Percentiles rank a stretch among this genome's conserved stretches.
Conservation (phyloP, 2,888 invertebrate species). For the Onthophagus sagittarius region DNA sequence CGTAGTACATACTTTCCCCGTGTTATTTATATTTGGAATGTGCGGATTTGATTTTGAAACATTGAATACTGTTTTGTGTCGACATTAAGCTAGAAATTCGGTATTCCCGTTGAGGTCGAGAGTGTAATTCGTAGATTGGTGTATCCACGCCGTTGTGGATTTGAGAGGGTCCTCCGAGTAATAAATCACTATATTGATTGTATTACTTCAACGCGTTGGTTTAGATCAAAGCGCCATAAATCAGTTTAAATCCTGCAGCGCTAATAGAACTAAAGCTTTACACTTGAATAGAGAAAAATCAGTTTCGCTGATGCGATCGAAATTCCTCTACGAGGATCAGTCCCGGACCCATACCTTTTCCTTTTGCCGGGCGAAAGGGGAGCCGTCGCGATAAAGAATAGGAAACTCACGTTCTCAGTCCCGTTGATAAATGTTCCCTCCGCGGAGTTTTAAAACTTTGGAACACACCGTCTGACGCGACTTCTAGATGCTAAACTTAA, state of each 20-base stretch:
- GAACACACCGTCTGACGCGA: slow-evolving; percentile 4
- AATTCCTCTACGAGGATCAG: slow-evolving; percentile 5
- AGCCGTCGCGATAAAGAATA: slow-evolving; percentile 9
- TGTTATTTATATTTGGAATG: background rate
- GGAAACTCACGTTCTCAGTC: slow-evolving; percentile 5
- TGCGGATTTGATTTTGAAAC: background rate
- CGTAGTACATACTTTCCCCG: too few relatives aligned
- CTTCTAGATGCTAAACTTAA: slow-evolving; percentile 4
- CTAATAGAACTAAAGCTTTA: slow-evolving; percentile 14
- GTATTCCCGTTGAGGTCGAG: background rate
- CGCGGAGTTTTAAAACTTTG: slow-evolving; percentile 8
- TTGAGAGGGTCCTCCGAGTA: background rate
- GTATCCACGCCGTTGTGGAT: background rate
- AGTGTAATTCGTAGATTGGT: background rate
- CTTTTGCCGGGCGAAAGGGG: background rate
- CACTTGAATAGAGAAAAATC: slow-evolving; percentile 12
- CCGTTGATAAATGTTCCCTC: slow-evolving; percentile 7
- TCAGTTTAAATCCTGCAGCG: slow-evolving; percentile 9
- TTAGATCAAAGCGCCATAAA: slow-evolving; percentile 12
- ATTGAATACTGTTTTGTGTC: background rate
- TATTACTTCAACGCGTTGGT: slow-evolving; percentile 13
- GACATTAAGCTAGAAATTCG: background rate
- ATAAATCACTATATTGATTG: slow-evolving; percentile 13
- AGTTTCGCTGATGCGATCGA: slow-evolving; percentile 13
- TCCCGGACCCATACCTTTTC: slow-evolving; percentile 5